phyloP scores from a whole-genome alignment of 2,888 invertebrate genomes.

The Hyles lineata region DNA sequence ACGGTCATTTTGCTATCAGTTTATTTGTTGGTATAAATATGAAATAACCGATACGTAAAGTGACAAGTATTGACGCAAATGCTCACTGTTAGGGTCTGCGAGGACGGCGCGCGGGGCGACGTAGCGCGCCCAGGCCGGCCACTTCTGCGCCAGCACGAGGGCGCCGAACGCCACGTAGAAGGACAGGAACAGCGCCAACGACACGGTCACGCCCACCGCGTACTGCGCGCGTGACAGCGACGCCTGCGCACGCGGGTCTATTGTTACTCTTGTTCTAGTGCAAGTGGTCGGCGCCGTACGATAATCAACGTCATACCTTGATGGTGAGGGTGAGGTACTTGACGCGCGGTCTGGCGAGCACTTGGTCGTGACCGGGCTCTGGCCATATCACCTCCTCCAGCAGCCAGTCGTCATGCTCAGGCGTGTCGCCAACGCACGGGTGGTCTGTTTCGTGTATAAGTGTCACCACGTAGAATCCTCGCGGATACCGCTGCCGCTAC shows the following conservation, averaged over 20 bases:
- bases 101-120: conserved; percentile 67
- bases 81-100: conserved; percentile 42
- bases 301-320: conserved; percentile 44
- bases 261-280: too few species aligned
- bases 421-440: conserved; percentile 54
- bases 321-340: conserved; percentile 56
- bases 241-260: conserved; percentile 50
- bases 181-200: conserved; percentile 59
- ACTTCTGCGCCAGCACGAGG: conserved; percentile 70
- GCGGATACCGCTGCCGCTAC: conserved; percentile 63
- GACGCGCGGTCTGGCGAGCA: conserved; percentile 24
- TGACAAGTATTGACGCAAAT: not conserved
- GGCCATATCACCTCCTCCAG: conserved; percentile 55
- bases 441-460: conserved; percentile 54
- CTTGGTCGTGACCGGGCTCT: conserved; percentile 23
- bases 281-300: too few species aligned
- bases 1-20: too few species aligned
- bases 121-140: conserved; percentile 55
- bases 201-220: conserved; percentile 55
- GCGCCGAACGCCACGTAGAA: conserved; percentile 69
- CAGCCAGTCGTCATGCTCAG: conserved; percentile 59
- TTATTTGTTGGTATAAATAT: too few species aligned
- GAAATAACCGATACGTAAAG: not conserved
- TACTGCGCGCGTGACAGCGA: conserved; percentile 68
- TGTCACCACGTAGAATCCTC: conserved; percentile 68